Evolutionary conservation across 2,888 invertebrate genomes (phyloP).

Genomic region (Unio delphinus): DNA sequence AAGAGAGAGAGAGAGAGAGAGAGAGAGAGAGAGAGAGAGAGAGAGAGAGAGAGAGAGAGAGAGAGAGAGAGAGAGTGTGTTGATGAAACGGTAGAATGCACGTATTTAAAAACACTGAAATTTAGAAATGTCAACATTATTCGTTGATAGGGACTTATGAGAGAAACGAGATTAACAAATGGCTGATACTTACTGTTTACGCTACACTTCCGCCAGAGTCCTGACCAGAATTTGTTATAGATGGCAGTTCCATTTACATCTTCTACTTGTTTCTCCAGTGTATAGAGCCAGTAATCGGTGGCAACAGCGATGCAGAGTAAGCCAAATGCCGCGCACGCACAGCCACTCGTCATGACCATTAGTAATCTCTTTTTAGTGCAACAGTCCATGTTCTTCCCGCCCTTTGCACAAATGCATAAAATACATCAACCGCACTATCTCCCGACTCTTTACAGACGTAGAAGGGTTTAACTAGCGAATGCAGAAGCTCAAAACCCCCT

Average conservation of each 20-base stretch:
- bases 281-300: constrained; percentile 70
- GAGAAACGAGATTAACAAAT: too few species aligned
- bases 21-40: too few species aligned
- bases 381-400: constrained; percentile 63
- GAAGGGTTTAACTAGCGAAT: too few species aligned
- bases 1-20: too few species aligned
- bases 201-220: constrained; percentile 66
- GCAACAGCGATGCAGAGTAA: constrained; percentile 69
- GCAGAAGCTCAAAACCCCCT: too few species aligned
- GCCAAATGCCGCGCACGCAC: constrained; percentile 70
- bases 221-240: constrained; percentile 57
- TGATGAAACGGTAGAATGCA: too few species aligned
- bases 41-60: too few species aligned
- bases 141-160: too few species aligned
- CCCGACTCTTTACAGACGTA: too few species aligned
- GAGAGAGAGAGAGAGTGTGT: too few species aligned
- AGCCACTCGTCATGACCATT: constrained; percentile 69
- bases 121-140: too few species aligned
- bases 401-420: constrained; percentile 5
- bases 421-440: background rate
- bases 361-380: constrained; percentile 67
- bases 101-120: too few species aligned
- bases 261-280: constrained; percentile 55
- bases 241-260: constrained; percentile 42
- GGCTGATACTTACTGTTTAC: constrained; percentile 53